Percentiles rank a stretch among this genome's conserved stretches.
Evolutionary conservation across 2,797 vertebrate genomes (phyloP).

Genomic region (Gallinago stenura): DNA sequence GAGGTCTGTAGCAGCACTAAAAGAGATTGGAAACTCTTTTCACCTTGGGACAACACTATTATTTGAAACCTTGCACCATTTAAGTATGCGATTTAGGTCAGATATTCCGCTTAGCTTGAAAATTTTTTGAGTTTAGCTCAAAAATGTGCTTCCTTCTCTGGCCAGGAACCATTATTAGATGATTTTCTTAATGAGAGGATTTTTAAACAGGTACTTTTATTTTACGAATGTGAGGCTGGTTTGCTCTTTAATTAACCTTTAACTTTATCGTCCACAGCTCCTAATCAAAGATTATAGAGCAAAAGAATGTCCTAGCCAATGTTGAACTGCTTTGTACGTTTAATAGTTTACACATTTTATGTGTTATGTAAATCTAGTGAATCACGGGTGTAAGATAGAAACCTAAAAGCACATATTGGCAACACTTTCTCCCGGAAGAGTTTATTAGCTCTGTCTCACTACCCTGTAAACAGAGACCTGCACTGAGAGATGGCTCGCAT

Average conservation of each 20-base stretch:
- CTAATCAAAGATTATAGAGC: neutral
- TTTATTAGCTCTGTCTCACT: neutral
- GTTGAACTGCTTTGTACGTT: neutral
- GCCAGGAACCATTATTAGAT: neutral
- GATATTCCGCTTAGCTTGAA: neutral
- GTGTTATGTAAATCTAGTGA: fast-evolving
- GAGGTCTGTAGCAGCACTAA: neutral
- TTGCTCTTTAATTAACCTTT: constrained; percentile 21
- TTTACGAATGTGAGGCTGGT: neutral
- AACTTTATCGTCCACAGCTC: neutral
- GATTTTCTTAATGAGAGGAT: neutral
- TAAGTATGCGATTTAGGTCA: neutral
- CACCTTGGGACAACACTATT: neutral
- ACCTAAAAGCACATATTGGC: neutral
- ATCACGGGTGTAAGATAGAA: neutral
- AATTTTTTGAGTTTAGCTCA: neutral
- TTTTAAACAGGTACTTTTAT: constrained; percentile 5
- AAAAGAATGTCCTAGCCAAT: neutral
- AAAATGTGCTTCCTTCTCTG: neutral
- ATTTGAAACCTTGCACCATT: neutral
- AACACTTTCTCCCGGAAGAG: neutral
- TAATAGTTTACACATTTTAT: neutral
- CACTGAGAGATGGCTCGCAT: neutral
- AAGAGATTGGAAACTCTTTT: neutral
- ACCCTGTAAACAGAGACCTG: neutral